A percentile compares a stretch with the other conserved stretches of the same genome.
Evolutionary conservation across 92 coral and sea anemone genomes (phyloP).

Genomic region (Umimayanthus kanabou): DNA sequence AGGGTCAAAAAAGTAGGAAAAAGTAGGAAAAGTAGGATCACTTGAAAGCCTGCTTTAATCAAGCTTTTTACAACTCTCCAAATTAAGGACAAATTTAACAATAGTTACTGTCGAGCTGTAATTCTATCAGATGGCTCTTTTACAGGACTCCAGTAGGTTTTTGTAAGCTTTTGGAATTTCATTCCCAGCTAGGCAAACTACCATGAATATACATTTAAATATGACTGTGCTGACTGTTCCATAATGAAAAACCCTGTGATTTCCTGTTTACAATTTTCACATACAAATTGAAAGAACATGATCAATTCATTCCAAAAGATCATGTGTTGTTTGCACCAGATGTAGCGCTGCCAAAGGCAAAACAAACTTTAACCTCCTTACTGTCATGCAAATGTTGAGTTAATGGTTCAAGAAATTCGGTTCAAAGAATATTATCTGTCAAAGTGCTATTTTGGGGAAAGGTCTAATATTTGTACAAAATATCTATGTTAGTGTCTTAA

Average conservation of each 20-base stretch:
- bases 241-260: not conserved
- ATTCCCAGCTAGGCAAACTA: too few relatives aligned
- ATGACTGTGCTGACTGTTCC: too few relatives aligned
- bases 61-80: too few relatives aligned
- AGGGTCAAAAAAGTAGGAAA: too few relatives aligned
- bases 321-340: not conserved
- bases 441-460: not conserved
- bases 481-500: not conserved
- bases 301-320: not conserved
- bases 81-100: too few relatives aligned
- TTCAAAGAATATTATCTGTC: not conserved
- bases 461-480: not conserved
- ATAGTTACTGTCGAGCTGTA: too few relatives aligned
- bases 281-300: not conserved
- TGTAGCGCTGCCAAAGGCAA: not conserved
- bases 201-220: too few relatives aligned
- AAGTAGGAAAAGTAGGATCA: too few relatives aligned
- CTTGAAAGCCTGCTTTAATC: too few relatives aligned
- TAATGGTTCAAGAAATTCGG: not conserved
- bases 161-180: too few relatives aligned
- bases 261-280: not conserved
- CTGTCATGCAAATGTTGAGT: conserved; percentile 8
- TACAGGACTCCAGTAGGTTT: too few relatives aligned
- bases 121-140: too few relatives aligned
- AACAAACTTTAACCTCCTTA: not conserved